These are phyloP conservation scores for Lepilemur septentrionalis DNA, from an alignment of 2,797 vertebrate genomes.

Conservation along the genomic window DNA sequence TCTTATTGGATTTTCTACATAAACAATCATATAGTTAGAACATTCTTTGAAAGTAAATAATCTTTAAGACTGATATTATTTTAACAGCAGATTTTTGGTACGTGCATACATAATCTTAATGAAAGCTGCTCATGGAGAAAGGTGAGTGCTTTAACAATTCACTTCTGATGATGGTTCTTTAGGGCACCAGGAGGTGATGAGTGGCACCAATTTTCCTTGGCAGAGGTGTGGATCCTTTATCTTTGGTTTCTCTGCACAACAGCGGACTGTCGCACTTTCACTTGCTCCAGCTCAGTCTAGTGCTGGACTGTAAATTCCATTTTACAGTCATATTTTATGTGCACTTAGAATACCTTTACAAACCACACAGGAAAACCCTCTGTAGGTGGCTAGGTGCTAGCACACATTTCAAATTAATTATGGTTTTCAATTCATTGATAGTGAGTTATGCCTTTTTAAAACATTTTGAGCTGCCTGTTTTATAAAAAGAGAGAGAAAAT, in stretches of 20 bases:
- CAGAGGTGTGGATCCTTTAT: neutral
- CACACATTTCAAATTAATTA: slow-evolving; percentile 6
- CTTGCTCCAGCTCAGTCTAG: neutral
- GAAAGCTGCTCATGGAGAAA: neutral
- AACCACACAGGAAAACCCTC: neutral
- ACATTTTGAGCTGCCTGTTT: neutral
- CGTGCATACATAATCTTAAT: neutral
- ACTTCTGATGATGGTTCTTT: neutral
- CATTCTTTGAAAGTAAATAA: neutral
- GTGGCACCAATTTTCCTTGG: neutral
- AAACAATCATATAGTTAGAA: neutral
- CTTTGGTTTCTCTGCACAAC: neutral
- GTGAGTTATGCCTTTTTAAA: neutral
- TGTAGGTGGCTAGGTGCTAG: neutral
- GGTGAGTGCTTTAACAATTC: neutral
- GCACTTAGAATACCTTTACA: neutral
- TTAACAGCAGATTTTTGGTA: neutral
- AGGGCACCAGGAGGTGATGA: neutral
- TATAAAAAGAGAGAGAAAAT: slow-evolving; percentile 1
- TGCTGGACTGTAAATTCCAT: neutral
- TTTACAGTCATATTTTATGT: neutral
- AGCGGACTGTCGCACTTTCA: neutral
- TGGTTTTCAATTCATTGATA: neutral
- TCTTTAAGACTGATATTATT: neutral
- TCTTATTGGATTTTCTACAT: neutral